These are phyloP conservation scores for Anolis sagrei DNA, from an alignment of 2,113 vertebrate species.

Conservation along the genomic window DNA sequence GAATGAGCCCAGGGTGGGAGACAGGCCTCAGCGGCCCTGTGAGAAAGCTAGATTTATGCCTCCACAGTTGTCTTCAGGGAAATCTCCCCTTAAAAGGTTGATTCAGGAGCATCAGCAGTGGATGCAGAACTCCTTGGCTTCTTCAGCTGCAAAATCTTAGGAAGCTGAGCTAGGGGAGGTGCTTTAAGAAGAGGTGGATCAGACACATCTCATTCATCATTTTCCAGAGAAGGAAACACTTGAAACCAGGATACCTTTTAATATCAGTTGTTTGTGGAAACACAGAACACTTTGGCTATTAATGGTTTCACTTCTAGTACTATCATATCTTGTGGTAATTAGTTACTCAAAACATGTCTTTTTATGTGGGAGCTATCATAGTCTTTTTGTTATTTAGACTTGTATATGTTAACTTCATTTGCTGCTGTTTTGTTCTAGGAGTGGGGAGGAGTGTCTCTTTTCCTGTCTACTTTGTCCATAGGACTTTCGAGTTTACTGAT, in stretches of 20 bases:
- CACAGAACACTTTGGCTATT: not conserved
- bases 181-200: not conserved
- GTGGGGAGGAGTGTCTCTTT: not conserved
- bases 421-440: not conserved
- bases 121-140: not conserved
- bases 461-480: not conserved
- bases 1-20: too few relatives aligned
- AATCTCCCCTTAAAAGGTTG: not conserved
- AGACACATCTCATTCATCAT: not conserved
- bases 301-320: not conserved
- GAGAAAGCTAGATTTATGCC: not conserved
- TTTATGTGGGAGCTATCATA: not conserved
- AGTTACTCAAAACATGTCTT: not conserved
- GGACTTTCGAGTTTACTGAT: too few relatives aligned
- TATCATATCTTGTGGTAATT: not conserved
- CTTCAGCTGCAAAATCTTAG: too few relatives aligned
- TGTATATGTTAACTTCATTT: not conserved
- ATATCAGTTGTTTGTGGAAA: not conserved
- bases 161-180: too few relatives aligned
- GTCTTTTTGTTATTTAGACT: not conserved
- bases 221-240: not conserved
- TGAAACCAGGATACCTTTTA: not conserved
- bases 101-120: not conserved
- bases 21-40: not conserved
- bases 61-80: not conserved